Percentiles rank a stretch among this genome's conserved stretches.
These are phyloP conservation scores for Acrocyrtus sp. DNA, from an alignment of 2,888 invertebrate species.

Conservation along the genomic window DNA sequence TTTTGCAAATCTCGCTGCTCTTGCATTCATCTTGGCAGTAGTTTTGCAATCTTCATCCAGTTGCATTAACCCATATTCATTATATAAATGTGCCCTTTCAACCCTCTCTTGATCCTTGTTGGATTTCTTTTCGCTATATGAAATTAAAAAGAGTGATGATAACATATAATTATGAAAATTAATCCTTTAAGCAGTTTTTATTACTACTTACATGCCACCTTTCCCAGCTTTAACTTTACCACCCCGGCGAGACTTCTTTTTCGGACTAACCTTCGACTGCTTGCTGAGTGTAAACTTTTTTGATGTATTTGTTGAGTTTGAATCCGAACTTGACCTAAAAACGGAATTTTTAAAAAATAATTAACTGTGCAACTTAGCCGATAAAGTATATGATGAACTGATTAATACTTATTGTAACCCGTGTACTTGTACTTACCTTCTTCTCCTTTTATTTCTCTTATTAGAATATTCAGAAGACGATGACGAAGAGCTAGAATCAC, in stretches of 20 bases:
- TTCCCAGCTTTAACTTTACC: conserved; percentile 35
- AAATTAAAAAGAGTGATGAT: neutral
- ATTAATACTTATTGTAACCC: neutral
- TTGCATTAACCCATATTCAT: conserved; percentile 60
- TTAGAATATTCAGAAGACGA: conserved; percentile 56
- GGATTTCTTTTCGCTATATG: conserved; percentile 51
- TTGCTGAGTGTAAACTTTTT: conserved; percentile 36
- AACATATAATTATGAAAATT: no score
- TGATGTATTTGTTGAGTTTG: conserved; percentile 30
- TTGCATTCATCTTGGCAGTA: conserved; percentile 82
- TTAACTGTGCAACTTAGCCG: neutral
- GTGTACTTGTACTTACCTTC: conserved; percentile 47
- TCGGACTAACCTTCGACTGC: conserved; percentile 29
- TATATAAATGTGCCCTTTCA: conserved; percentile 58
- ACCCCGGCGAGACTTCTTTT: conserved; percentile 42
- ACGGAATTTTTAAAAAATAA: neutral
- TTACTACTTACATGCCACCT: neutral
- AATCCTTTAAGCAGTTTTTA: neutral
- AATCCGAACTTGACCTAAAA: conserved; percentile 50
- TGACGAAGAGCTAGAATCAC: conserved; percentile 63
- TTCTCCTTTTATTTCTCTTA: conserved; percentile 53
- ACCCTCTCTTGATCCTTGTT: conserved; percentile 34
- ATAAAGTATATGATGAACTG: no score
- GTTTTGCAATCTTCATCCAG: conserved; percentile 63
- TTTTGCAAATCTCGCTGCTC: conserved; percentile 87